These are phyloP conservation scores for Chelonus insularis DNA, from an alignment of 1,140 invertebrate species.

Conservation along the genomic window DNA sequence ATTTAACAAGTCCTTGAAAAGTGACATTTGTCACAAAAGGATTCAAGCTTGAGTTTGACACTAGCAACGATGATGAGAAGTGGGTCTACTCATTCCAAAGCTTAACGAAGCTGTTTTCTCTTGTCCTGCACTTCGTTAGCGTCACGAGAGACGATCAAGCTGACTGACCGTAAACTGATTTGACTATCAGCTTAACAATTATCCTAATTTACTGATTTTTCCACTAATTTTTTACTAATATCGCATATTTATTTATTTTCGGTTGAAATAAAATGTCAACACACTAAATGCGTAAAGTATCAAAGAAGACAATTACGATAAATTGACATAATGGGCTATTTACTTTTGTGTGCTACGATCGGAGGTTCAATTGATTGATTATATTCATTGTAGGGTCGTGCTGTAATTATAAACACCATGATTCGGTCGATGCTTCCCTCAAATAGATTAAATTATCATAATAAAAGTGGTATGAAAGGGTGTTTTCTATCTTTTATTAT, in stretches of 20 bases:
- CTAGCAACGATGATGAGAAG: not conserved
- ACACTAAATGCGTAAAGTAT: too few relatives aligned
- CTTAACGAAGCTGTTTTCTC: slow-evolving; percentile 2
- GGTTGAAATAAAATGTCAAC: not conserved
- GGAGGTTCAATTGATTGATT: slow-evolving; percentile 14
- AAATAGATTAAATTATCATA: slow-evolving; percentile 36
- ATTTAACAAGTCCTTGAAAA: not conserved
- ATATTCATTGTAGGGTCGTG: slow-evolving; percentile 20
- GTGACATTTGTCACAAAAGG: not conserved
- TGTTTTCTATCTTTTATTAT: too few relatives aligned
- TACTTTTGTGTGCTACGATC: slow-evolving; percentile 9
- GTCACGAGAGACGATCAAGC: not conserved
- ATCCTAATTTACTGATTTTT: not conserved
- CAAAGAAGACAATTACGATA: slow-evolving; percentile 12
- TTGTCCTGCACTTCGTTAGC: slow-evolving; percentile 4
- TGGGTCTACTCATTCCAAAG: not conserved
- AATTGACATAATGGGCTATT: slow-evolving; percentile 21
- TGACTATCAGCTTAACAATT: not conserved
- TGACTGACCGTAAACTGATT: slow-evolving; percentile 1
- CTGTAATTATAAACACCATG: slow-evolving; percentile 21
- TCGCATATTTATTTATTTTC: not conserved
- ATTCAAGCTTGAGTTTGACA: not conserved
- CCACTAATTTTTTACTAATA: not conserved
- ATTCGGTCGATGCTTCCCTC: slow-evolving; percentile 23
- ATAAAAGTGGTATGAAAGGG: slow-evolving; percentile 21